A percentile compares a stretch with the other conserved stretches of the same genome.
These are phyloP conservation scores for Elymnias hypermnestra DNA, from an alignment of 1,140 invertebrate species.

Conservation along the genomic window DNA sequence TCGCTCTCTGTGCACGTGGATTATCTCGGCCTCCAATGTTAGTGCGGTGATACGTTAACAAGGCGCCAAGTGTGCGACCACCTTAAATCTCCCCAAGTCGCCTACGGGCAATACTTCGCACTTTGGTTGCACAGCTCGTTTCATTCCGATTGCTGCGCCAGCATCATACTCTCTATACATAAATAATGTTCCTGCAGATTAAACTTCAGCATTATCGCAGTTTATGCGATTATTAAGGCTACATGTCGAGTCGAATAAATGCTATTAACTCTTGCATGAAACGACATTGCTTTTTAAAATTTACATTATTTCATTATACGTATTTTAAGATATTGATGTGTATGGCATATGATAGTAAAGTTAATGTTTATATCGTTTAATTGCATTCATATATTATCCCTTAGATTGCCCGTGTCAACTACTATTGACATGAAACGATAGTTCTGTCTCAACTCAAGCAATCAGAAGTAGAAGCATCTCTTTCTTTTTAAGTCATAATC, in stretches of 20 bases:
- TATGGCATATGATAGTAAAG: too few relatives aligned
- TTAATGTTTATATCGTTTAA: too few relatives aligned
- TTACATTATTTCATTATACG: background rate
- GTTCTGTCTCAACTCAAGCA: too few relatives aligned
- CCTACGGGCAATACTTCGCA: slow-evolving; percentile 26
- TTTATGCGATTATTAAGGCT: slow-evolving; percentile 6
- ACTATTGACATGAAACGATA: too few relatives aligned
- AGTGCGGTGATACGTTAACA: background rate
- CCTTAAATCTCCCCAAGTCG: slow-evolving; percentile 1
- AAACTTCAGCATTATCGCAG: slow-evolving; percentile 8
- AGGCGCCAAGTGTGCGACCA: background rate
- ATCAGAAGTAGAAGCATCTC: too few relatives aligned
- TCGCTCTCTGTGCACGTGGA: too few relatives aligned
- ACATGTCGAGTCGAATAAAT: background rate
- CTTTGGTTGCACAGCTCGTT: slow-evolving; percentile 39
- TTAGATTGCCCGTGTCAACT: too few relatives aligned
- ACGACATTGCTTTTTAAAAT: background rate
- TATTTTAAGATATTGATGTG: too few relatives aligned
- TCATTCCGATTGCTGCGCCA: slow-evolving; percentile 37
- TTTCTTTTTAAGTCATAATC: too few relatives aligned
- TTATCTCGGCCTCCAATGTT: too few relatives aligned
- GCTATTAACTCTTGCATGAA: background rate
- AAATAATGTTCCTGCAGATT: slow-evolving; percentile 25
- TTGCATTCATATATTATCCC: too few relatives aligned
- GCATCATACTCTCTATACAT: slow-evolving; percentile 39